Evolutionary conservation across 2,797 vertebrate genomes (phyloP), one percentile per base, ranked within the genome.

Genomic region (Apodemus agrarius): DNA sequence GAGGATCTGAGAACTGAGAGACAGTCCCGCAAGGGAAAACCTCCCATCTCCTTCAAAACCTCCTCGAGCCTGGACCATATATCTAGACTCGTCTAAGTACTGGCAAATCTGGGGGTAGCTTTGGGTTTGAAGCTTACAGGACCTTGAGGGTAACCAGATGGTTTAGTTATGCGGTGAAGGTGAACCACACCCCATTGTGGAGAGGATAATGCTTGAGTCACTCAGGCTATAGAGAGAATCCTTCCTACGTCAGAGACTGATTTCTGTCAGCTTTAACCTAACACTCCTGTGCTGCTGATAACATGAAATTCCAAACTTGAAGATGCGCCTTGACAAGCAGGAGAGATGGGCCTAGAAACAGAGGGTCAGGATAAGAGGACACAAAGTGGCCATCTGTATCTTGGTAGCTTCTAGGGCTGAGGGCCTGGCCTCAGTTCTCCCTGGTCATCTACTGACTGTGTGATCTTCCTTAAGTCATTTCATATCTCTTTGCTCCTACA

Each of bases 191-290:
- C 17, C 61, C 67, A n/a, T 0, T 0, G 46, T 34, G 40, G 31
- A 90, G 93, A 89, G 84, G 65, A 43, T 72, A 14, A 76, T 29
- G 0, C 3, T 5, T 6, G 43, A 76, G 59, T 34, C 59, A 59
- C 10, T 76, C 54, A 78, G 52, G 31, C 24, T 40, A 13, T 2
- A 37, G 40, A 57, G 69, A 72, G 54, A 40, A 11, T 26, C 6
- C 1, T 67, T 43, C 26, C 7, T 16, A 7, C 0, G 0, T 7
- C 8, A 69, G 16, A 43, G 1, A 21, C 0, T 26, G 54, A 37
- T 59, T 82, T 88, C 46, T 31, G 2, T 40, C 17, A 43, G 16
- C 26, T 10, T 13, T 40, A 31, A 63, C 21, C 49, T 13, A 24
- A 21, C 29, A 9, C 3, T 43, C 14, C 31, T 46, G 7, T 8